phyloP scores from a whole-genome alignment of 1,140 invertebrate genomes.

The Tetranychus cinnabarinus region DNA sequence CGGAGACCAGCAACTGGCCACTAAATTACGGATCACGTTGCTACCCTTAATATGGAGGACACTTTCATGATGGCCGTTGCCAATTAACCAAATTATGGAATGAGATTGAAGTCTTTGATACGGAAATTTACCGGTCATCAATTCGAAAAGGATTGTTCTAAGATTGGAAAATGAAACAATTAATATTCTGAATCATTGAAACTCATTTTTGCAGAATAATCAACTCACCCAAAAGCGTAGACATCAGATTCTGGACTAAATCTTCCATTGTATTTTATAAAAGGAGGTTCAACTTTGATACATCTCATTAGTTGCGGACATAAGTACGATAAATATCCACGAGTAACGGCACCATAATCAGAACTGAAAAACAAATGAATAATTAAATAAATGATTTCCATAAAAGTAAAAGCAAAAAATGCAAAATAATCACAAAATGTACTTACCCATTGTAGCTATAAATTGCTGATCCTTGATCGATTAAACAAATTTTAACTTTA shows the following conservation, averaged over 20 bases:
- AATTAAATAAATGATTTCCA: not conserved
- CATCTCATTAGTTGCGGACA: conserved; percentile 73
- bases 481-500: conserved; percentile 24
- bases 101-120: conserved; percentile 15
- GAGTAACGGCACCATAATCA: conserved; percentile 19
- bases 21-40: conserved; percentile 17
- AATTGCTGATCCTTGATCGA: conserved; percentile 23
- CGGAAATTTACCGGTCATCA: conserved; percentile 19
- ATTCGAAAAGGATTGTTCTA: conserved; percentile 23
- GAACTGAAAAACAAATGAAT: conserved; percentile 10
- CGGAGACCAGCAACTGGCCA: conserved; percentile 18
- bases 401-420: not conserved
- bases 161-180: not conserved
- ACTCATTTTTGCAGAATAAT: not conserved
- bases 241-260: conserved; percentile 82
- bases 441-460: conserved; percentile 10
- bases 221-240: conserved; percentile 77
- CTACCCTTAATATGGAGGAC: conserved; percentile 17
- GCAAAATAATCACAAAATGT: not conserved
- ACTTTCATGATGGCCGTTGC: conserved; percentile 15
- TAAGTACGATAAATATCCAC: conserved; percentile 87
- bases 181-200: not conserved
- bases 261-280: conserved; percentile 10
- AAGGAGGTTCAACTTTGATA: conserved; percentile 17
- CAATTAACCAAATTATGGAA: conserved; percentile 20